Conservation (phyloP, 2,113 vertebrate genomes). For the Nannobrachium achirus region DNA sequence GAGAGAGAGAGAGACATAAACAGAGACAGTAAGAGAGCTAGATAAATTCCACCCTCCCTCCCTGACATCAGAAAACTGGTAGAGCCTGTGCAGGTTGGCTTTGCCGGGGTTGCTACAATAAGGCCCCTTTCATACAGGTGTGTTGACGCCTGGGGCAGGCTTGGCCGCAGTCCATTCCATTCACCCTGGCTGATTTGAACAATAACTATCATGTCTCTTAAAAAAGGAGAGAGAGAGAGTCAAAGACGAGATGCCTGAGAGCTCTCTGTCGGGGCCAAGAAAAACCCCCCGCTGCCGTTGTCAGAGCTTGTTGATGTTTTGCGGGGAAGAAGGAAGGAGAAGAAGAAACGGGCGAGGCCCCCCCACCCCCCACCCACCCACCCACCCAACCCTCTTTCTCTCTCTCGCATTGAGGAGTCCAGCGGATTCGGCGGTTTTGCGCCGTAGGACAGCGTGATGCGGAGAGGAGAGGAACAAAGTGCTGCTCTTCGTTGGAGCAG, state of each 20-base stretch:
- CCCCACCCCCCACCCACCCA: not conserved
- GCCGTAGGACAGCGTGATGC: conserved; percentile 95
- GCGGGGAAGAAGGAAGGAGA: conserved; percentile 38
- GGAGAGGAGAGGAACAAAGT: conserved; percentile 98
- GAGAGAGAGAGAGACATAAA: conserved; percentile 14
- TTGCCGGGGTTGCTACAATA: conserved; percentile 89
- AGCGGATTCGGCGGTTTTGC: conserved; percentile 91
- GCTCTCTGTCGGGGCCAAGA: conserved; percentile 95
- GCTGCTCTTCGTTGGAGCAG: conserved; percentile 92
- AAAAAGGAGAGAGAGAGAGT: conserved; percentile 84
- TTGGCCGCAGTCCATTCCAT: conserved; percentile 96
- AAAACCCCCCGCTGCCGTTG: conserved; percentile 94
- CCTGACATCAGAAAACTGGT: conserved; percentile 75
- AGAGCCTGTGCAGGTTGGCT: conserved; percentile 87
- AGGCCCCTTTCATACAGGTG: conserved; percentile 98
- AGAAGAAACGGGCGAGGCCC: conserved; percentile 81
- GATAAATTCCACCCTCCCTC: conserved; percentile 77
- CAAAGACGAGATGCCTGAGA: conserved; percentile 95
- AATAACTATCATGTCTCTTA: conserved; percentile 96
- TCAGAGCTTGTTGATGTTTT: conserved; percentile 99
- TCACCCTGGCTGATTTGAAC: conserved; percentile 98
- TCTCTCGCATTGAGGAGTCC: conserved; percentile 40
- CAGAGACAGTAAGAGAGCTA: conserved; percentile 16
- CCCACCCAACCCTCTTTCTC: conserved; percentile 55
- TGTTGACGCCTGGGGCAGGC: conserved; percentile 98